A percentile compares a stretch with the other conserved stretches of the same genome.
These are phyloP conservation scores for Pteromalus puparum DNA, from an alignment of 1,140 invertebrate species.

Conservation along the genomic window DNA sequence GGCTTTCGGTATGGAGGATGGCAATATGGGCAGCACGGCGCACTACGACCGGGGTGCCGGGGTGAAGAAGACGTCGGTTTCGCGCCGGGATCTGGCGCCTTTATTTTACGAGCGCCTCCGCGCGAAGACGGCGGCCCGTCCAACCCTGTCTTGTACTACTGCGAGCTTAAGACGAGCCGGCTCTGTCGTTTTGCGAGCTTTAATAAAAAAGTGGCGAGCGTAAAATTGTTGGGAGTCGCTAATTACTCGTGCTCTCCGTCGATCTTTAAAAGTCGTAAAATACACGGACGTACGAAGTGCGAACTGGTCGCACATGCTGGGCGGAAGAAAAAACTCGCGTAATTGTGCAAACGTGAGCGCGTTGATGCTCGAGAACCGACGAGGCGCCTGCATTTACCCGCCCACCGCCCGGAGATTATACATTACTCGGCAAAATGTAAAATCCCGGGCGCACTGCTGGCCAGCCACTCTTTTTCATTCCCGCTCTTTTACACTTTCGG, in stretches of 20 bases:
- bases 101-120: conserved; percentile 28
- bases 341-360: not conserved
- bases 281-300: conserved; percentile 12
- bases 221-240: too few species aligned
- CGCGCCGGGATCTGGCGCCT: conserved; percentile 3
- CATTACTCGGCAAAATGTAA: conserved; percentile 8
- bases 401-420: not conserved
- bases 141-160: not conserved
- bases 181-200: too few species aligned
- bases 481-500: not conserved
- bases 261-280: not conserved
- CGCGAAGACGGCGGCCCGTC: not conserved
- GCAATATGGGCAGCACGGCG: not conserved
- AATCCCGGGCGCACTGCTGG: not conserved
- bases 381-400: not conserved
- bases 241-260: too few species aligned
- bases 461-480: not conserved
- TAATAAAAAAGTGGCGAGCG: too few species aligned
- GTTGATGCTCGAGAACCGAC: not conserved
- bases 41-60: not conserved
- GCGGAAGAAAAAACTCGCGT: not conserved
- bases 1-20: not conserved
- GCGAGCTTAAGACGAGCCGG: too few species aligned
- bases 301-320: too few species aligned
- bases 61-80: not conserved